These are phyloP conservation scores for Charadrius vociferus DNA, from an alignment of 2,113 vertebrate genomes.

Conservation along the genomic window DNA sequence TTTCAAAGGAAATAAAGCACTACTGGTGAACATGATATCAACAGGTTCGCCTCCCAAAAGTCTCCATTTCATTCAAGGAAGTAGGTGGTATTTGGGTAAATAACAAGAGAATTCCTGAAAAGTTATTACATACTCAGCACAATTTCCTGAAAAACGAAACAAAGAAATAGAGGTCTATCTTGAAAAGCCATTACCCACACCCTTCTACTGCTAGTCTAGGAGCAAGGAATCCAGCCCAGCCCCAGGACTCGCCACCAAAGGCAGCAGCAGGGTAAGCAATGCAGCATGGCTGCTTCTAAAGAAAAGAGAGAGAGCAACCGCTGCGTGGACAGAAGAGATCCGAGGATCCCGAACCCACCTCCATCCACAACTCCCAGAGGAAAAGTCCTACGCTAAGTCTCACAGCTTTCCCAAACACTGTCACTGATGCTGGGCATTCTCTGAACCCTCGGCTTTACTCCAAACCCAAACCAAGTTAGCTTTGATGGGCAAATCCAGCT, in stretches of 20 bases:
- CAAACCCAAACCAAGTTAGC: neutral
- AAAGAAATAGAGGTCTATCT: neutral
- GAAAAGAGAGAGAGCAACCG: neutral
- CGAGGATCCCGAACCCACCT: fast-evolving
- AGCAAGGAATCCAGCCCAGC: neutral
- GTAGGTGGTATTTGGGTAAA: neutral
- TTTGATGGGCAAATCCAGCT: neutral
- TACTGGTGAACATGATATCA: fast-evolving
- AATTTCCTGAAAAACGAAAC: constrained; percentile 5
- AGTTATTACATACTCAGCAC: neutral
- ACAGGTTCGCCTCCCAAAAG: fast-evolving
- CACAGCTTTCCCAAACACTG: neutral
- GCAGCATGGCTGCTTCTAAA: neutral
- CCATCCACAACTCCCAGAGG: neutral
- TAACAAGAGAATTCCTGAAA: constrained; percentile 14
- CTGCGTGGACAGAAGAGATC: neutral
- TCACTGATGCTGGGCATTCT: neutral
- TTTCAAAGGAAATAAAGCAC: neutral
- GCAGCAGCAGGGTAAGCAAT: neutral
- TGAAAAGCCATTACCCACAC: neutral
- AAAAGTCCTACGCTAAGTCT: neutral
- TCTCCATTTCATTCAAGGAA: neutral
- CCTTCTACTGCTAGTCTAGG: neutral
- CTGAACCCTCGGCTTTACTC: neutral
- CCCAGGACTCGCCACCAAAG: fast-evolving